phyloP scores from a whole-genome alignment of 2,113 vertebrate species.

The Salvelinus sp. region DNA sequence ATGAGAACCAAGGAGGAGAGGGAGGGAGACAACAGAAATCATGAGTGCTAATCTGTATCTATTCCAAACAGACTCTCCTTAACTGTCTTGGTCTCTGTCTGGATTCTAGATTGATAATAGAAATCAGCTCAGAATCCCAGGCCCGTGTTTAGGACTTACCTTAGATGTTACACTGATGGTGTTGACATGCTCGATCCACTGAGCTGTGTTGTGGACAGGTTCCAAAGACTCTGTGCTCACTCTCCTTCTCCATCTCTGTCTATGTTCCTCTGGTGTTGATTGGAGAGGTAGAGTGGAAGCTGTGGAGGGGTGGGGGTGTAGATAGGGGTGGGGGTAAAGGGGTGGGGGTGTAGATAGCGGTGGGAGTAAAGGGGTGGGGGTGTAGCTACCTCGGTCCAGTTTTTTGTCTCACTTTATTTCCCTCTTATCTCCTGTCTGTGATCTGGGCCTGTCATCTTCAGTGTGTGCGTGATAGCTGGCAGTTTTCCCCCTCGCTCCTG shows the following conservation, averaged over 20 bases:
- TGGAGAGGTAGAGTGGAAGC: not conserved
- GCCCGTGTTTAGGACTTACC: constrained; percentile 1
- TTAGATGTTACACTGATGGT: not conserved
- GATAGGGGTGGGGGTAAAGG: not conserved
- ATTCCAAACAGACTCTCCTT: constrained; percentile 3
- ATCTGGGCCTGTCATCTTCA: constrained; percentile 5
- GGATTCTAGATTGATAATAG: too few relatives aligned
- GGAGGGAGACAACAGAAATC: constrained; percentile 19
- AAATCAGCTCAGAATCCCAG: not conserved
- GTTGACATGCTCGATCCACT: constrained; percentile 23
- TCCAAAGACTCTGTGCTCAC: constrained; percentile 7
- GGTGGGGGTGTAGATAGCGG: not conserved
- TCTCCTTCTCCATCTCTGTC: not conserved
- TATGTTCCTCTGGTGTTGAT: constrained; percentile 5
- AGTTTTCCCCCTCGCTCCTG: not conserved
- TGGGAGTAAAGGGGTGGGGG: too few relatives aligned
- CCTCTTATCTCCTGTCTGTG: not conserved
- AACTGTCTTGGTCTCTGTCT: not conserved
- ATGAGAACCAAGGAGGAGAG: constrained; percentile 69
- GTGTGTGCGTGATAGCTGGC: constrained; percentile 5
- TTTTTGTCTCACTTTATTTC: not conserved
- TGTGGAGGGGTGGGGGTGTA: constrained; percentile 1
- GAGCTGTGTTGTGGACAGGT: not conserved
- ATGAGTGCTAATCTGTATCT: constrained; percentile 30
- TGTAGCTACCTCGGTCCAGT: not conserved